Base-by-base conservation (phyloP, 2,888 invertebrate genomes). In the Xestia c-nigrum region DNA sequence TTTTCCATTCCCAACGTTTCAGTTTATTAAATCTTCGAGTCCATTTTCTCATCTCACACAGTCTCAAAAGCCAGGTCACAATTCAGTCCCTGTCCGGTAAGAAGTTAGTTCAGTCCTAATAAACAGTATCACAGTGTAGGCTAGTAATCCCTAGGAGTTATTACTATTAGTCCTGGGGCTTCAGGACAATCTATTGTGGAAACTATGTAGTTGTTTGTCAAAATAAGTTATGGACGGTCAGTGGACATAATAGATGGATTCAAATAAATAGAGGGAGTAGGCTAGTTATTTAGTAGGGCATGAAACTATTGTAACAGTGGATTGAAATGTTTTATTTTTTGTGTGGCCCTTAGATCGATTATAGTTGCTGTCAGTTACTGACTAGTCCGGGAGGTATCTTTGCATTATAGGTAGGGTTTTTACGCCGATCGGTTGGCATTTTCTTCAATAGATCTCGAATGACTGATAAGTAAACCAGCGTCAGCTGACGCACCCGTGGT, bases 121-220 rank as follows among this genome's bases (percentile, higher is more conserved):
- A 79, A 68, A 75, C 57, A 64, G n/a, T 67, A 57, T 55, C 57
- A 75, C 16, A 57, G 55, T 14, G n/a, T 57, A 43, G 24, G 50
- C 63, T 21, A n/a, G 38, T 81, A 81, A 76, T 79, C 57, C 61
- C 7, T 38, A 43, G 38, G 68, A 68, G 46, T 78, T 73, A 78
- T 65, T 74, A 57, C 47, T 80, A 50, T 21, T 38, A 50, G 73
- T 31, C 31, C 24, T 50, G 38, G 24, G 52, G 38, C 5, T 55
- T 46, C 46, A 40, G 47, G 63, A 31, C 63, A 12, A 46, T 66
- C 24, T 78, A 61, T 74, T 74, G 31, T 74, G 7, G 55, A 9
- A 38, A 5, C 61, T 19, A 14, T 6, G n/a, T 14, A 46, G 75
- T 66, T 46, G 65, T 52, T 66, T 81, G 59, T 78, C 78, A 61